Evolutionary conservation across 2,797 vertebrate species (phyloP), one percentile per base, ranked within the genome.

Genomic region (Chrysocyon brachyurus): DNA sequence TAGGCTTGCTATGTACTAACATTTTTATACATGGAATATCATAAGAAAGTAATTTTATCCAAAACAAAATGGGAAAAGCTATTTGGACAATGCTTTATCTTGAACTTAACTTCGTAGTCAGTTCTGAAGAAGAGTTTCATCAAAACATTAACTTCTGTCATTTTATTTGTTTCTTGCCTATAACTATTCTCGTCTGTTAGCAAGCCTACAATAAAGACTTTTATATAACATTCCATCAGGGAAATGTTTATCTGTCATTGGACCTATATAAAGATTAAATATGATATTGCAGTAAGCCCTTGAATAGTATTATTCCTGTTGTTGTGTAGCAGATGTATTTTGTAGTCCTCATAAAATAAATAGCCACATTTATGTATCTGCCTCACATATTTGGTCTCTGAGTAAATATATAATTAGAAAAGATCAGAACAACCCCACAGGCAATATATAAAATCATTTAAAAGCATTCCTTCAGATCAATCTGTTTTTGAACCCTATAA

Each of bases 391-490:
- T 90, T 95, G 94, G 96, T 75, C 96, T 97, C 93, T 97, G 95
- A 97, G 61, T 98, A 98, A 97, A 97, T 97, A 96, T 68, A 91
- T 97, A 98, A 97, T 98, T 97, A 97, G 83, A 94, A 97, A 97
- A 94, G 79, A 95, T 87, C 83, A 94, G 75, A 96, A 97, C 46
- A 96, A 97, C 40, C 68, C 92, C 59, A 84, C 63, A 77, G 79
- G 94, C 6, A 96, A 96, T 46, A 95, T 59, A 94, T 72, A 96
- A 96, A 97, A 96, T 63, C 81, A 94, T 94, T 84, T 95, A 94
- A 97, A 97, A 93, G 57, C 61, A 75, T 93, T 97, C 92, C 16
- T 95, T 97, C 33, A 26, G 70, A 90, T 96, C 87, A 96, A 64
- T 84, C 77, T 96, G 63, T 95, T 97, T 96, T 93, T 96, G 91